Percentiles rank a stretch among this genome's conserved stretches.
These are phyloP conservation scores for Holocentrus rufus DNA, from an alignment of 2,797 vertebrate species.

Conservation along the genomic window DNA sequence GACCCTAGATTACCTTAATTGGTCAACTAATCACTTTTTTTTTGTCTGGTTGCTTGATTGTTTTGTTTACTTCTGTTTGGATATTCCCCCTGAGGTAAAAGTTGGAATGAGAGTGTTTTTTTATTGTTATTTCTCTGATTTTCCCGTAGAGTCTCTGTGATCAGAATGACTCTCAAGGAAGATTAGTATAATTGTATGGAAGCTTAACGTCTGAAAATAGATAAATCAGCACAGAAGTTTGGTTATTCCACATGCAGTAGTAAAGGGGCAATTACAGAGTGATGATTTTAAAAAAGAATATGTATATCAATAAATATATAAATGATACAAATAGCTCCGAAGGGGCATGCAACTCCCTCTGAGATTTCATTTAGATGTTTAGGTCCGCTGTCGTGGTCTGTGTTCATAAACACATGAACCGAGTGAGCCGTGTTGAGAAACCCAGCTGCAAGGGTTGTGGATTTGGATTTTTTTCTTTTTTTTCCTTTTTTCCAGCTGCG, in stretches of 20 bases:
- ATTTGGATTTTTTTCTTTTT: not conserved
- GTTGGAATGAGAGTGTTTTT: not conserved
- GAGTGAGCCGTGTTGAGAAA: not conserved
- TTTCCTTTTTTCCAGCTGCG: too few relatives aligned
- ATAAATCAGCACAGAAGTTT: slow-evolving; percentile 1
- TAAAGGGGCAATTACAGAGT: not conserved
- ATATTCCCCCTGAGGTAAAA: not conserved
- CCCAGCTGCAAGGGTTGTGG: too few relatives aligned
- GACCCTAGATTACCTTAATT: slow-evolving; percentile 29
- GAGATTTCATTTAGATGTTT: not conserved
- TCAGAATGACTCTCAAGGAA: not conserved
- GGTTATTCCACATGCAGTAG: not conserved
- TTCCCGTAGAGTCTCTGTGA: slow-evolving; percentile 10
- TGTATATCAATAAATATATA: not conserved
- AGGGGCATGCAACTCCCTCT: not conserved
- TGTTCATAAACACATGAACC: not conserved
- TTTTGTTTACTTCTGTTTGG: not conserved
- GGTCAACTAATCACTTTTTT: not conserved
- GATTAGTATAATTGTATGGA: slow-evolving; percentile 9
- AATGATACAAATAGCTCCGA: not conserved
- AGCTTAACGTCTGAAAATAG: slow-evolving; percentile 27
- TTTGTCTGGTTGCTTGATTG: not conserved
- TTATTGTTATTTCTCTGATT: slow-evolving; percentile 10
- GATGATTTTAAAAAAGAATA: not conserved
- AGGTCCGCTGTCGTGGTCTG: not conserved